Percentiles rank a stretch among this genome's conserved stretches.
Evolutionary conservation across 2,797 vertebrate genomes (phyloP).

Genomic region (Pteronotus mesoamericanus): DNA sequence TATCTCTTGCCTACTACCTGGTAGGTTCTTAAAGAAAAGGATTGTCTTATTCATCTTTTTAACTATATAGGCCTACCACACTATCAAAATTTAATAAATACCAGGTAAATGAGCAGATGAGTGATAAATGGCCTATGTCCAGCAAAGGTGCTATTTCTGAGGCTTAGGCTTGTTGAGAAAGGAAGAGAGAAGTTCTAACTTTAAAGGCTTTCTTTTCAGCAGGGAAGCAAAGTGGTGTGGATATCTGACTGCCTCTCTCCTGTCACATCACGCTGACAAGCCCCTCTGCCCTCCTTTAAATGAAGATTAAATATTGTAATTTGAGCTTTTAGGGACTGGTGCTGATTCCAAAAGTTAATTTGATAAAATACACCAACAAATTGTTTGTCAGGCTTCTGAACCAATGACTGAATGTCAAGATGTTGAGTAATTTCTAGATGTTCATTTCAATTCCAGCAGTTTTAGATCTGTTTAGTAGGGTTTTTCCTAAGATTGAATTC

Average conservation of each 20-base stretch:
- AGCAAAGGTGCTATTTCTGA: not conserved
- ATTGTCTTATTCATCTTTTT: not conserved
- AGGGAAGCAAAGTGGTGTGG: not conserved
- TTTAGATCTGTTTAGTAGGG: conserved; percentile 42
- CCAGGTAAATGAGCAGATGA: not conserved
- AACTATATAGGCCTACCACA: not conserved
- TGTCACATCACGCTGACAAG: not conserved
- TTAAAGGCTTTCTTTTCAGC: not conserved
- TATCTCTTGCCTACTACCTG: not conserved
- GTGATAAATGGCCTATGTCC: not conserved
- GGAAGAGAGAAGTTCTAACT: not conserved
- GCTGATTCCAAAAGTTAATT: conserved; percentile 74
- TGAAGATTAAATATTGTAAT: conserved; percentile 75
- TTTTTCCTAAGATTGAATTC: conserved; percentile 60
- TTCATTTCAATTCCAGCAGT: conserved; percentile 65
- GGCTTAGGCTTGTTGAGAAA: not conserved
- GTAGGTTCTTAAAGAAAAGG: not conserved
- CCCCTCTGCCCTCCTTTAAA: not conserved
- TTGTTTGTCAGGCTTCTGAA: conserved; percentile 74
- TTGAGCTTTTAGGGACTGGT: conserved; percentile 78
- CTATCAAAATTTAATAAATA: not conserved
- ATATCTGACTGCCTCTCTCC: not conserved
- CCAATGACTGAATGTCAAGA: conserved; percentile 58
- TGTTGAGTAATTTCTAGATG: conserved; percentile 75
- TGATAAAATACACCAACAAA: conserved; percentile 64